Conservation (phyloP, 2,797 vertebrate genomes). For the Geotrypetes seraphini region DNA sequence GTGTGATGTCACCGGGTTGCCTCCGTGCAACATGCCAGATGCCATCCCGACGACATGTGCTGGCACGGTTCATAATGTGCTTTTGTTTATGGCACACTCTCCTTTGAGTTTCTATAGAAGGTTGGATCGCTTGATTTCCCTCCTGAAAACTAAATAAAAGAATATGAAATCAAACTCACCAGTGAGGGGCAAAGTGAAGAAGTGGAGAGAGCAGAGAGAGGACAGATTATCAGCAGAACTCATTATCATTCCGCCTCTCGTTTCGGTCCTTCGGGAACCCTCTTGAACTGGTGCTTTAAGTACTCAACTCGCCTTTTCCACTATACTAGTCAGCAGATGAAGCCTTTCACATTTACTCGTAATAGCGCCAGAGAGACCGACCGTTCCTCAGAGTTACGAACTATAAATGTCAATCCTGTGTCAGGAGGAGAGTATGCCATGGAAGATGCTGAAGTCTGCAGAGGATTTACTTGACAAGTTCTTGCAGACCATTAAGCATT, state of each 20-base stretch:
- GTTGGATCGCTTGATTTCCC: no score
- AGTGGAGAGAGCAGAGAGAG: no score
- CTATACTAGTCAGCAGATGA: slow-evolving; percentile 54
- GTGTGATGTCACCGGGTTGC: no score
- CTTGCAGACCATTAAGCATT: slow-evolving; percentile 36
- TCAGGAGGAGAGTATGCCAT: slow-evolving; percentile 34
- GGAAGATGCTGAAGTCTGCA: slow-evolving; percentile 48
- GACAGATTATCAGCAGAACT: no score
- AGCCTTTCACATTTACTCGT: slow-evolving; percentile 49
- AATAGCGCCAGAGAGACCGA: slow-evolving; percentile 53
- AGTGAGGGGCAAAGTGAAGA: no score
- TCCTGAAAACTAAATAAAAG: no score
- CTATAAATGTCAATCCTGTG: slow-evolving; percentile 48
- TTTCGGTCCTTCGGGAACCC: slow-evolving; percentile 37
- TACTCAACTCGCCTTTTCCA: slow-evolving; percentile 51
- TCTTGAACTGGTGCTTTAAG: slow-evolving; percentile 43
- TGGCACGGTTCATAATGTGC: no score
- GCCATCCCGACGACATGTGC: no score
- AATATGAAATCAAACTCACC: no score
- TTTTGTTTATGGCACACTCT: no score
- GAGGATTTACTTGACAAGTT: slow-evolving; percentile 43
- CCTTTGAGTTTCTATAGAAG: no score
- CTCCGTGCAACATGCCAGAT: no score
- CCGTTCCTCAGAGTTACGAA: slow-evolving; percentile 47
- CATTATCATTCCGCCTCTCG: slow-evolving; percentile 23